Percentiles rank a stretch among this genome's conserved stretches.
Conservation (phyloP, 2,888 invertebrate species). For the Drepanosiphum platanoidis region DNA sequence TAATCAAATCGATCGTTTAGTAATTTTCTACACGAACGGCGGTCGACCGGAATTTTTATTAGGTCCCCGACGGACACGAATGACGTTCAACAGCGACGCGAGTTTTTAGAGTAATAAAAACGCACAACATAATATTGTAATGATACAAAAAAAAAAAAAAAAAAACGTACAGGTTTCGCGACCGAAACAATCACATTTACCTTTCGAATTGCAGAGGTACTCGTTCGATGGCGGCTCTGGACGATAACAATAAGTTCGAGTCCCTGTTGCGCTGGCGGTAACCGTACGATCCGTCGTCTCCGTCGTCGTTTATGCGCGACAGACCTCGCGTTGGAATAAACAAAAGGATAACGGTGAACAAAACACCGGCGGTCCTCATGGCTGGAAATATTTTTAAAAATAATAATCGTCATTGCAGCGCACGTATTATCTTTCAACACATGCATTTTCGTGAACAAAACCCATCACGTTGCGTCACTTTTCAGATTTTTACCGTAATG, state of each 20-base stretch:
- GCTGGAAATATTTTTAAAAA: constrained; percentile 55
- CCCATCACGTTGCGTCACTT: constrained; percentile 8
- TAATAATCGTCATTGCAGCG: not conserved
- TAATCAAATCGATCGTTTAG: constrained; percentile 61
- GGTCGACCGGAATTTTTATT: not conserved
- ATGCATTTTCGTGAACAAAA: constrained; percentile 8
- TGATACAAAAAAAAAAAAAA: no score
- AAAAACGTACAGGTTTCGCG: not conserved
- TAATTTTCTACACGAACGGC: not conserved
- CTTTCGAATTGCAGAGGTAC: constrained; percentile 69
- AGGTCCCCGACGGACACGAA: not conserved
- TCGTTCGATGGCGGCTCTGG: constrained; percentile 82
- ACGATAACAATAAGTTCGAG: constrained; percentile 69
- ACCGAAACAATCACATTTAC: constrained; percentile 65
- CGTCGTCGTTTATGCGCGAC: not conserved
- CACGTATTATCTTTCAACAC: not conserved
- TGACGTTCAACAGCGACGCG: not conserved
- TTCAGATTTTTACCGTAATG: constrained; percentile 42
- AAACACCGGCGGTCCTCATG: constrained; percentile 39
- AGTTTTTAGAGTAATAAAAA: not conserved
- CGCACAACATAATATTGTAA: not conserved
- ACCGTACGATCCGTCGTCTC: constrained; percentile 4
- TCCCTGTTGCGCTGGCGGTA: not conserved
- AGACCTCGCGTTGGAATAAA: constrained; percentile 31
- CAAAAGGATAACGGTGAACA: constrained; percentile 54